Evolutionary conservation across 2,113 vertebrate species (phyloP).

Genomic region (Dipodomys stephensi): DNA sequence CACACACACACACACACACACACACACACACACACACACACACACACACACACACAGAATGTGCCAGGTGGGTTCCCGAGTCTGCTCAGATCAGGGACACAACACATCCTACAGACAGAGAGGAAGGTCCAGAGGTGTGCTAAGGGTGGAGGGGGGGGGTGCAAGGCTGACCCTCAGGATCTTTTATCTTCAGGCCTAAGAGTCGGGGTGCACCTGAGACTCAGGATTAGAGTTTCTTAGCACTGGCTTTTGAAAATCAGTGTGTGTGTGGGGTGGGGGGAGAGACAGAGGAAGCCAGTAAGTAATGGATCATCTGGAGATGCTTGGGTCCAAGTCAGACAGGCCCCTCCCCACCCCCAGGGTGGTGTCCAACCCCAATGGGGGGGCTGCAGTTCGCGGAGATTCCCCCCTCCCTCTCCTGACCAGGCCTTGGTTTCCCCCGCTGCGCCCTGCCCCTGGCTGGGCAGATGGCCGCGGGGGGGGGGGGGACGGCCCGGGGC

Average conservation of each 20-base stretch:
- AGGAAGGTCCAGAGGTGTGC: neutral
- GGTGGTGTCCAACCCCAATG: neutral
- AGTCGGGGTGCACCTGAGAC: neutral
- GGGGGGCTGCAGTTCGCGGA: neutral
- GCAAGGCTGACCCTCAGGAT: neutral
- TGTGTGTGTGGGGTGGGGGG: too few relatives aligned
- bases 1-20: too few relatives aligned
- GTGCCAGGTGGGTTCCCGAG: neutral
- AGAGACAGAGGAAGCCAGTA: neutral
- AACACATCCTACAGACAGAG: neutral
- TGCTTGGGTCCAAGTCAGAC: neutral
- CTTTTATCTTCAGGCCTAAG: neutral
- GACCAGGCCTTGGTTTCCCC: too few relatives aligned
- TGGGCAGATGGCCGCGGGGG: neutral
- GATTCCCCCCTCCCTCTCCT: neutral
- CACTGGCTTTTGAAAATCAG: neutral
- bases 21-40: neutral
- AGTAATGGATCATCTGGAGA: neutral
- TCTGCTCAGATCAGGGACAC: neutral
- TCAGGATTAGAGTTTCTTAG: constrained; percentile 6
- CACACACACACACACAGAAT: neutral
- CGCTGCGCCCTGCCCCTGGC: too few relatives aligned
- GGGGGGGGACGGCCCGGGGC: neutral
- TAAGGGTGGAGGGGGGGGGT: neutral
- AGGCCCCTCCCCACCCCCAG: neutral